Conservation (phyloP, 2,797 vertebrate species). For the Dermochelys coriacea region DNA sequence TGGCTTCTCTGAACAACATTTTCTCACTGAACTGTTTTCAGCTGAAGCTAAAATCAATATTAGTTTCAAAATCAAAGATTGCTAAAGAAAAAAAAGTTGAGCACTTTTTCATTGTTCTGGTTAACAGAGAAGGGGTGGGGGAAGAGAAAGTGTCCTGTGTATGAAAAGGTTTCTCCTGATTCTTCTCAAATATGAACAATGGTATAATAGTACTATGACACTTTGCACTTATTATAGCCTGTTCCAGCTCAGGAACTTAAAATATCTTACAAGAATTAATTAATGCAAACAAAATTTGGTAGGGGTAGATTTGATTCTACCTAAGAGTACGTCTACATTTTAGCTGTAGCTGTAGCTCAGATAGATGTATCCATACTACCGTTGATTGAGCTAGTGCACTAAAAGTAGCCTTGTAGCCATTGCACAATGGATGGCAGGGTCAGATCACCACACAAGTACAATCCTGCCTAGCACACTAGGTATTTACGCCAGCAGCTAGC, state of each 20-base stretch:
- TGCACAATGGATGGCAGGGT: background rate
- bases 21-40: constrained; percentile 68
- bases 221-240: background rate
- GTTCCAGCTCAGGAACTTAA: constrained; percentile 33
- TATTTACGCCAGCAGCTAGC: background rate
- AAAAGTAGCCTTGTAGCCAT: background rate
- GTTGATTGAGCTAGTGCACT: background rate
- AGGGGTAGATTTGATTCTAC: no score
- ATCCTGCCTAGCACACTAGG: background rate
- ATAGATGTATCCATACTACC: no score
- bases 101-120: constrained; percentile 40
- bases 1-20: constrained; percentile 66
- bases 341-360: no score
- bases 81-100: constrained; percentile 56
- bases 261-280: background rate
- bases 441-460: background rate
- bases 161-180: background rate
- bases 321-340: no score
- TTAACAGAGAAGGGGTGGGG: constrained; percentile 48
- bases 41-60: constrained; percentile 65
- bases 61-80: constrained; percentile 47
- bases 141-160: constrained; percentile 44
- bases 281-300: no score
- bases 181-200: constrained; percentile 54
- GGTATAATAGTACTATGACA: constrained; percentile 38